Base-by-base conservation (phyloP, 2,888 invertebrate species). In the Branchipolynoe longqiensis region DNA sequence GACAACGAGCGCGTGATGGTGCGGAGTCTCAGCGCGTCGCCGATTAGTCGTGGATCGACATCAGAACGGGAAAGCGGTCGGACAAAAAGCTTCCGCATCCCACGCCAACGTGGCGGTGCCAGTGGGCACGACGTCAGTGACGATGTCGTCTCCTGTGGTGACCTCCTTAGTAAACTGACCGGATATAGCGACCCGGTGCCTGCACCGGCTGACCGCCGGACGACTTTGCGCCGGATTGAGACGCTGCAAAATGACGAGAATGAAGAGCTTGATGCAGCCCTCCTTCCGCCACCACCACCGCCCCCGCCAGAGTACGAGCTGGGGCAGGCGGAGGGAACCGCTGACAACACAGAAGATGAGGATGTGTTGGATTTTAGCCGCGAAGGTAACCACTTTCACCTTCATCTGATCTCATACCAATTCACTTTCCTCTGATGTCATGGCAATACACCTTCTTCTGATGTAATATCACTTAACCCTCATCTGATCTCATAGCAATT, bases 1-100 rank as follows among this genome's bases (percentile, higher is more conserved):
- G 78, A 78, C 31, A 48, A 78, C 6, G 78, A 78, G 78, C 41
- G 78, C 28, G 78, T 78, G 48, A 31, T 78, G 33, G 78, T 78
- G 31, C 78, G 78, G 31, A 78, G 78, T 31, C 48, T 78, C 14
- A 78, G 78, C 22, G 41, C 78, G 0, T 48, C 48, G 31, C 78
- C 78, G 3, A 28, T 78, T 48, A 28, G 18, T 14, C n/a, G 41
- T 12, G 28, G 48, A 14, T 41, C 73, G 38, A 14, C 73, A 18
- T 73, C 73, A 8, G 78, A n/a, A 28, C 8, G n/a, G 28, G 41
- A 38, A 3, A 31, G 25, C 14, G 48, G 78, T 8, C 41, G 78
- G 2, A 78, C 78, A 25, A 78, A 78, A 48, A 78, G 78, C 54
- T 78, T 78, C 78, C 78, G 78, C 28, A 78, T 78, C 41, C 78